Evolutionary conservation across 2,113 vertebrate species (phyloP).

Genomic region (Callionymus lyra): DNA sequence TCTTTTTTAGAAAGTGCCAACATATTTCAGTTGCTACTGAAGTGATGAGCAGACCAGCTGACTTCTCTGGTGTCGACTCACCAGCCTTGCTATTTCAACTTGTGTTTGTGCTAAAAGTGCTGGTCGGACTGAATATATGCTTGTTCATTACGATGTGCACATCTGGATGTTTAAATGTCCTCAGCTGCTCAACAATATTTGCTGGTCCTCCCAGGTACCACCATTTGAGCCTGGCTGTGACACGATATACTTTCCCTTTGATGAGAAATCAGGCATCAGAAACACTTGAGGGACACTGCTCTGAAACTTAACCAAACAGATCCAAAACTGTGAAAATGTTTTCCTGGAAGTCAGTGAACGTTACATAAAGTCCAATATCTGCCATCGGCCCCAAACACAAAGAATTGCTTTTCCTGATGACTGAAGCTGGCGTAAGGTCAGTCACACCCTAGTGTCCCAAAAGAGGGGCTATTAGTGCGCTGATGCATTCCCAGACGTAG

Average conservation of each 20-base stretch:
- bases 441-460: conserved; percentile 44
- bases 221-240: too few species aligned
- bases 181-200: conserved; percentile 25
- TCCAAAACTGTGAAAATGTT: conserved; percentile 4
- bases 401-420: conserved; percentile 14
- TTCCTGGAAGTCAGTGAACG: not conserved
- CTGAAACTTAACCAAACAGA: conserved; percentile 38
- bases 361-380: not conserved
- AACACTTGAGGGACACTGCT: too few species aligned
- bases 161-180: conserved; percentile 19
- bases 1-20: not conserved
- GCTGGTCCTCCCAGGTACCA: too few species aligned
- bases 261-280: too few species aligned
- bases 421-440: conserved; percentile 28
- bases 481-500: conserved; percentile 52
- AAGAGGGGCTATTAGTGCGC: conserved; percentile 33
- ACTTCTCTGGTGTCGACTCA: not conserved
- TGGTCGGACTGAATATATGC: too few species aligned
- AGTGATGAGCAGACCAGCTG: not conserved
- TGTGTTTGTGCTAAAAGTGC: too few species aligned
- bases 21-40: not conserved
- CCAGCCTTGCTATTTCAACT: not conserved
- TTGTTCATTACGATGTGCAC: too few species aligned
- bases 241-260: too few species aligned
- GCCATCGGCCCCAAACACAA: conserved; percentile 17